These are phyloP conservation scores for Antitype chi DNA, from an alignment of 2,888 invertebrate species.

Conservation along the genomic window DNA sequence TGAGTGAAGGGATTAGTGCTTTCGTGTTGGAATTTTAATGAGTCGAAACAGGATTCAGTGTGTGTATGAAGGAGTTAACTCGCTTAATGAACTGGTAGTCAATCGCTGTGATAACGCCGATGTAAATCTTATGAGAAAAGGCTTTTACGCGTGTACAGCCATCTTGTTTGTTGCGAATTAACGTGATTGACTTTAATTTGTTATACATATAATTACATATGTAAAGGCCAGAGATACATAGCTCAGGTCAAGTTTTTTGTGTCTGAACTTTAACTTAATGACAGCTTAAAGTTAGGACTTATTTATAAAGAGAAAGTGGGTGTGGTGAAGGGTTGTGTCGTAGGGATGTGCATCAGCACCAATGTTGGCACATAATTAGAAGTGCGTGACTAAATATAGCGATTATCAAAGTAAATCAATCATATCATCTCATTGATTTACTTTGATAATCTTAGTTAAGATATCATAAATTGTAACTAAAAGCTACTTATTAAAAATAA, in stretches of 20 bases:
- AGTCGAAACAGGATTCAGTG: constrained; percentile 30
- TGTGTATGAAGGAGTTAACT: constrained; percentile 34
- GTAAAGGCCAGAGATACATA: background rate
- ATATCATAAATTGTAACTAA: no score
- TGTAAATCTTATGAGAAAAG: constrained; percentile 48
- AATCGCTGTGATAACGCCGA: constrained; percentile 40
- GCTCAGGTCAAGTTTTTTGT: background rate
- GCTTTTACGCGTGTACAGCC: constrained; percentile 24
- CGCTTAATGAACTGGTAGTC: constrained; percentile 34
- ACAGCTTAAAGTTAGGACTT: background rate
- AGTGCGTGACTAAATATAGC: background rate
- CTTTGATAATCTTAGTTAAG: no score
- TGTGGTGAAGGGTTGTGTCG: background rate
- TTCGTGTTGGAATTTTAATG: constrained; percentile 55
- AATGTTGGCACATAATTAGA: background rate
- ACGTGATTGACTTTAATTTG: constrained; percentile 13
- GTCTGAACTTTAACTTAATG: background rate
- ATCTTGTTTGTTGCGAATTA: constrained; percentile 34
- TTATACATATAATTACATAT: background rate
- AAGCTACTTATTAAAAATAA: background rate
- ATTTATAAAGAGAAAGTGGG: background rate
- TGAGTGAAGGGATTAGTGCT: constrained; percentile 30
- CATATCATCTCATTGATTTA: no score
- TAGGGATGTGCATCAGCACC: background rate
- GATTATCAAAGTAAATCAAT: background rate